Evolutionary conservation across 1,140 invertebrate genomes (phyloP), one percentile per base, ranked within the genome.

Genomic region (Drosophila biarmipes): DNA sequence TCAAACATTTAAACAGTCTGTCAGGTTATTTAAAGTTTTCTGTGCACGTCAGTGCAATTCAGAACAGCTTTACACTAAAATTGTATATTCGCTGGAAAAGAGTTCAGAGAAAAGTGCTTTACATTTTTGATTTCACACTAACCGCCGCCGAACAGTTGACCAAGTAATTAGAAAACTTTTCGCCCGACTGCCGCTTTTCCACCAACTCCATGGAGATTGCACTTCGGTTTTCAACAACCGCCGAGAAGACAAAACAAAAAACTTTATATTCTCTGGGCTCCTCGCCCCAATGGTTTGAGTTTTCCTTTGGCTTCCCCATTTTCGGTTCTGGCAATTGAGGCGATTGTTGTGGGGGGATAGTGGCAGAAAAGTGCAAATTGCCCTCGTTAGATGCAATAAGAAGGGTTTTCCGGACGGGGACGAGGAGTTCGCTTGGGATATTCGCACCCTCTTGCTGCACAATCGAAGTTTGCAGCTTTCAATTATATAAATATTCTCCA

Each of bases 121-220:
- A 62, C 56, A 62, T 64, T 64, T 64, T 62, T 64, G 61, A 64
- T 46, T 63, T 64, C 24, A 37, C 62, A 79, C 24, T 43, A 57
- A 40, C 29, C 51, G n/a, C 34, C 43, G 38, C 21, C 40, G n/a
- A 73, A 45, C 27, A 35, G 43, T 48, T 72, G 40, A 82, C 79
- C 73, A 63, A 62, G 61, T 82, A 78, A 81, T 81, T 82, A 81
- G 49, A 72, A 77, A 81, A 81, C 34, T 82, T 81, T 62, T 35
- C 24, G 34, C 19, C 21, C 31, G 29, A 56, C 38, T 34, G 37
- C 19, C 29, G 49, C 15, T 19, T 15, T 14, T 15, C 11, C 24
- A 38, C 24, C 21, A 38, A 64, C 24, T 76, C 58, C 66, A 66
- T 55, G 11, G 66, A 78, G 56, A 63, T 67, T 80, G 37, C 43